These are phyloP conservation scores for Nyctereutes procyonoides DNA, from an alignment of 2,113 vertebrate genomes.

Conservation along the genomic window DNA sequence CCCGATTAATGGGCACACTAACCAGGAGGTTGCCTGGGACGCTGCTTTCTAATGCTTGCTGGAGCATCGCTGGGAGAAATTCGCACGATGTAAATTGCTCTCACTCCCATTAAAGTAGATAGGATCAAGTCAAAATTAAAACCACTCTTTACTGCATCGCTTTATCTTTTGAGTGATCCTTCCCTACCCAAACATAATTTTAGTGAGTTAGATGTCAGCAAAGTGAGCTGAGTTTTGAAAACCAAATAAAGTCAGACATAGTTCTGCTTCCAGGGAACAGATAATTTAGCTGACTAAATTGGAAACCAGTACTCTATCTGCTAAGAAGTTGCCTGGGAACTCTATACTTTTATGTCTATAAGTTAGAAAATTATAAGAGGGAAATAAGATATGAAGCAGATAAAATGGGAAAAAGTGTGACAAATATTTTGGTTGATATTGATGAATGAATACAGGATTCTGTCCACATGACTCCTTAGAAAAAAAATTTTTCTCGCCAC, in stretches of 20 bases:
- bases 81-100: background rate
- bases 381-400: background rate
- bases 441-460: background rate
- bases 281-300: background rate
- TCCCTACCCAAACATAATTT: background rate
- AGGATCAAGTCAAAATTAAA: background rate
- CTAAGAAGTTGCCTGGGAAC: background rate
- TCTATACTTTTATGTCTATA: background rate
- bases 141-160: background rate
- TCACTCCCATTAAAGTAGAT: background rate
- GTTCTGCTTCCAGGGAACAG: background rate
- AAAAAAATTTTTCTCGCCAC: background rate
- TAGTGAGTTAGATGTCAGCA: background rate
- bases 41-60: background rate
- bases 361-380: background rate
- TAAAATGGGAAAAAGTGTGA: conserved; percentile 1
- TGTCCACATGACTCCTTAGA: background rate
- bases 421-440: background rate
- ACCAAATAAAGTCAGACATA: background rate
- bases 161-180: background rate
- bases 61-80: background rate
- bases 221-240: conserved; percentile 2
- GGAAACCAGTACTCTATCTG: background rate
- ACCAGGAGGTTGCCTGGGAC: background rate
- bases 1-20: background rate